phyloP scores from a whole-genome alignment of 2,113 vertebrate species.

The Pangasianodon gigas region DNA sequence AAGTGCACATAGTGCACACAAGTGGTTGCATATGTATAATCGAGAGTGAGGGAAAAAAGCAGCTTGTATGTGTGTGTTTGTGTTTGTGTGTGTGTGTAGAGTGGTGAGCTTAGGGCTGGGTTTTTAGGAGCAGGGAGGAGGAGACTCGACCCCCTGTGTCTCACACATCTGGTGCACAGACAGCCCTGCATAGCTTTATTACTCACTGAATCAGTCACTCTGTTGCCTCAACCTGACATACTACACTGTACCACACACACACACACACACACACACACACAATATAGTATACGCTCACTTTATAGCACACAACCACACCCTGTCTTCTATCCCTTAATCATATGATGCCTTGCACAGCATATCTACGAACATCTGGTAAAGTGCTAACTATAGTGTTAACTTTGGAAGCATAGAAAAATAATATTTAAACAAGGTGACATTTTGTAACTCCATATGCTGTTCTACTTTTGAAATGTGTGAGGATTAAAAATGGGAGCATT shows the following conservation, averaged over 20 bases:
- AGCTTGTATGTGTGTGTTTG: constrained; percentile 27
- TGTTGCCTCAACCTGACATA: constrained; percentile 1
- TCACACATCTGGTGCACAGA: constrained; percentile 87
- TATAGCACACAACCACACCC: constrained; percentile 1
- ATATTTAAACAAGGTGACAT: neutral
- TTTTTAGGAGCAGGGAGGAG: constrained; percentile 71
- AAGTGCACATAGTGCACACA: neutral
- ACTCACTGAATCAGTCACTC: constrained; percentile 41
- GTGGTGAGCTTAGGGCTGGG: constrained; percentile 47
- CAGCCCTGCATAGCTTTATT: constrained; percentile 48
- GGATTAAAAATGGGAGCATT: neutral
- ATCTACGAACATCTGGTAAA: constrained; percentile 17
- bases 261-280: constrained; percentile 21
- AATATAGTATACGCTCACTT: neutral
- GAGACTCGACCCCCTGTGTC: constrained; percentile 67
- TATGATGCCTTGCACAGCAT: neutral
- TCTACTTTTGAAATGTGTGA: neutral
- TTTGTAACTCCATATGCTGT: neutral
- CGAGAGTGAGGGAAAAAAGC: neutral
- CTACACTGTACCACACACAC: constrained; percentile 8
- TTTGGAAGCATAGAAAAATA: neutral
- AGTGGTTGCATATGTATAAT: constrained; percentile 18
- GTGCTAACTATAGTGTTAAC: neutral
- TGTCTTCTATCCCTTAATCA: neutral
- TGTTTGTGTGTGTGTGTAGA: constrained; percentile 44